Evolutionary conservation across 2,797 vertebrate species (phyloP).

Genomic region (Hydrocynus forskahlii): DNA sequence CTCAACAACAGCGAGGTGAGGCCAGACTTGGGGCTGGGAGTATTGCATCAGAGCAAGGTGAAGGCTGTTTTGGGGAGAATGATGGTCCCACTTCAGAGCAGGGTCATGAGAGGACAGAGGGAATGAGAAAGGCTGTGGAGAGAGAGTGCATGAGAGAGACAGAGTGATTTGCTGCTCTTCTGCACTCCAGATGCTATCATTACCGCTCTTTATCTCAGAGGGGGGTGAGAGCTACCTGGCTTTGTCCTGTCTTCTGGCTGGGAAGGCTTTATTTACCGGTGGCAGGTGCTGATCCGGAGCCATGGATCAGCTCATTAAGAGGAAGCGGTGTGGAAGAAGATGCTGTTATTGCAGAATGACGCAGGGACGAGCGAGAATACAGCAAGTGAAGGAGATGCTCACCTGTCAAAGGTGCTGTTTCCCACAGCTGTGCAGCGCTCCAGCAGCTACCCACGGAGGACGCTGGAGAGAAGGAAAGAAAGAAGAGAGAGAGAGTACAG

Average conservation of each 20-base stretch:
- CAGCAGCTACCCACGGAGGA: neutral
- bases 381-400: conserved; percentile 52
- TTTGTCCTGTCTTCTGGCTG: conserved; percentile 33
- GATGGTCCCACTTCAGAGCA: conserved; percentile 30
- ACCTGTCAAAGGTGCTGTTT: conserved; percentile 49
- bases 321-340: conserved; percentile 55
- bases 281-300: conserved; percentile 54
- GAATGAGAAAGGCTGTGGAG: conserved; percentile 51
- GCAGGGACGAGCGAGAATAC: conserved; percentile 63
- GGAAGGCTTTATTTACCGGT: conserved; percentile 55
- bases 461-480: neutral
- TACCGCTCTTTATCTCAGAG: conserved; percentile 55
- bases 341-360: conserved; percentile 60
- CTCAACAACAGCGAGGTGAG: neutral
- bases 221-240: conserved; percentile 52
- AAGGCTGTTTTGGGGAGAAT: conserved; percentile 5
- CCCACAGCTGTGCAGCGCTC: conserved; percentile 14
- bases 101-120: conserved; percentile 4
- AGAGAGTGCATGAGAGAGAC: conserved; percentile 49
- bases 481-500: neutral
- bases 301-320: conserved; percentile 58
- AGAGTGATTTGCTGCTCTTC: conserved; percentile 44
- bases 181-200: conserved; percentile 51
- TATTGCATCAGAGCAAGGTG: conserved; percentile 9
- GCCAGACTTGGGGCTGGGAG: neutral